These are phyloP conservation scores for Iselma pallidipennis DNA, from an alignment of 2,888 invertebrate genomes.

Conservation along the genomic window DNA sequence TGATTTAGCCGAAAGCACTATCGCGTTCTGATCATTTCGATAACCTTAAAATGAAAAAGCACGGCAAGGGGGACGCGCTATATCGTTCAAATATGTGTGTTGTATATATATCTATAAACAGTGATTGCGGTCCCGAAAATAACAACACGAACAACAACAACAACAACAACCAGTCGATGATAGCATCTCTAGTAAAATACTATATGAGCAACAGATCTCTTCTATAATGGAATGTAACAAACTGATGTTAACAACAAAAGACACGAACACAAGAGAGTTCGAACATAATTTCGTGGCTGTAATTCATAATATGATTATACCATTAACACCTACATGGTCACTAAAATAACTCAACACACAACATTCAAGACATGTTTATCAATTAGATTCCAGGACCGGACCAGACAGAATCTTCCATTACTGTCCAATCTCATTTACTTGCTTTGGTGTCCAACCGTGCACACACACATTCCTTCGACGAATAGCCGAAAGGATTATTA, in stretches of 20 bases:
- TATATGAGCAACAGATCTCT: not conserved
- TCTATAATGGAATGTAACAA: constrained; percentile 16
- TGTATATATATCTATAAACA: not conserved
- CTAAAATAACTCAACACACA: constrained; percentile 31
- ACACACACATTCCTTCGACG: too few relatives aligned
- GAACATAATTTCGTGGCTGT: constrained; percentile 31
- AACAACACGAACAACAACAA: too few relatives aligned
- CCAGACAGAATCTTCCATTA: too few relatives aligned
- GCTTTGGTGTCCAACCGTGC: too few relatives aligned
- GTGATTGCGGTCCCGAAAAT: not conserved
- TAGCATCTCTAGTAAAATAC: not conserved
- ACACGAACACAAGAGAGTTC: constrained; percentile 18
- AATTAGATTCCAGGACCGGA: constrained; percentile 31
- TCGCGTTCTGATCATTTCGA: too few relatives aligned
- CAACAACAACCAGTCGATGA: not conserved
- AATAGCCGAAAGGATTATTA: too few relatives aligned
- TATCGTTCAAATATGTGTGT: too few relatives aligned
- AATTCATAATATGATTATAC: constrained; percentile 38
- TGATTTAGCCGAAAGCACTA: too few relatives aligned
- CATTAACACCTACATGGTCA: constrained; percentile 39
- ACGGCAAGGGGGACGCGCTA: too few relatives aligned
- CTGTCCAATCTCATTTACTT: too few relatives aligned
- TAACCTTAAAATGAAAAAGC: too few relatives aligned
- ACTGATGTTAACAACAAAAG: constrained; percentile 16
- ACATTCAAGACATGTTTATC: constrained; percentile 35